Conservation (phyloP, 92 coral and sea anemone species). For the Epizoanthus stellaris region DNA sequence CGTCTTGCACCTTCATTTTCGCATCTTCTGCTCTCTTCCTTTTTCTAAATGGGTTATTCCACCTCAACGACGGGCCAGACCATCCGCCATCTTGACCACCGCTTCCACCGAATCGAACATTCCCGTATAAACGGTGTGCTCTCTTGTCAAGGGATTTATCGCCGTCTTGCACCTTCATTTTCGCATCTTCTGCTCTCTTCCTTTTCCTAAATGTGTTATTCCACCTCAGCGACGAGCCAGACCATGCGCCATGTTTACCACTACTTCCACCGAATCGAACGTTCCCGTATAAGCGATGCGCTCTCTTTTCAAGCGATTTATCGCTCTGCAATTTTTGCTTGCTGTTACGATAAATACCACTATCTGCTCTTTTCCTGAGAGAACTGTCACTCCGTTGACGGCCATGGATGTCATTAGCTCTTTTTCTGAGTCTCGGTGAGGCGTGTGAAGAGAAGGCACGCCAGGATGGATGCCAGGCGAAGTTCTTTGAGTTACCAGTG, state of each 20-base stretch:
- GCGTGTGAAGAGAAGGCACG: too few species aligned
- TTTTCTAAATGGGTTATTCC: neutral
- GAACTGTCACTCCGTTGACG: neutral
- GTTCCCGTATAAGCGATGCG: slow-evolving; percentile 18
- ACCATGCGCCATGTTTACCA: neutral
- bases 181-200: neutral
- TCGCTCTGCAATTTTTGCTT: neutral
- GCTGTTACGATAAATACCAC: neutral
- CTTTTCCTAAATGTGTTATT: neutral
- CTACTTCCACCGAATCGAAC: slow-evolving; percentile 20
- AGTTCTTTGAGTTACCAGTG: neutral
- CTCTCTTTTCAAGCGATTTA: slow-evolving; percentile 26
- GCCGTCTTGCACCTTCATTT: too few species aligned
- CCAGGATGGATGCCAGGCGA: neutral
- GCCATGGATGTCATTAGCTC: neutral
- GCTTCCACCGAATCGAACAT: neutral
- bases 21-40: neutral
- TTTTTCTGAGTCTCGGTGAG: neutral
- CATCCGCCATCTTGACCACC: neutral
- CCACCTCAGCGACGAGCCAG: slow-evolving; percentile 14
- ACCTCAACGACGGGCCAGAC: slow-evolving; percentile 8
- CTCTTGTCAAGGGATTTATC: slow-evolving; percentile 8
- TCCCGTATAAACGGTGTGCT: slow-evolving; percentile 24
- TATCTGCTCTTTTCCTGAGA: slow-evolving; percentile 8
- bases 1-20: too few species aligned